Conservation (phyloP, 92 coral and sea anemone genomes). For the Umimayanthus chanpuru region DNA sequence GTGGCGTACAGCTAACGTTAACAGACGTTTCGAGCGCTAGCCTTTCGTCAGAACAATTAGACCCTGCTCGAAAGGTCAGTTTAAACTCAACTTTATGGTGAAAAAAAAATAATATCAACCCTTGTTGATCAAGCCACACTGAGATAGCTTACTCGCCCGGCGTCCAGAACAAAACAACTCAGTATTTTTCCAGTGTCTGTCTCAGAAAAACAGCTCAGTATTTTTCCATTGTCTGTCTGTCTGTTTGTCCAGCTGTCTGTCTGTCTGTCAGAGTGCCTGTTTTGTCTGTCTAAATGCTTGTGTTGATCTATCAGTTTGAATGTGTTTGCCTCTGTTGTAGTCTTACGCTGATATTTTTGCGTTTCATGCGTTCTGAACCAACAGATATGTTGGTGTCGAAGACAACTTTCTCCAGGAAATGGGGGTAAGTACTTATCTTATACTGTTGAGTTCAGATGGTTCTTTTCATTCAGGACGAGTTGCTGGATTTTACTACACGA, state of each 20-base stretch:
- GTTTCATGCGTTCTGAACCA: not conserved
- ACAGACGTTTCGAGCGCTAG: too few species aligned
- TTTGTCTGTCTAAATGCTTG: not conserved
- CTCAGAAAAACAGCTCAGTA: too few species aligned
- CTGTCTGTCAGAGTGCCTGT: slow-evolving; percentile 1
- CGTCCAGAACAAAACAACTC: too few species aligned
- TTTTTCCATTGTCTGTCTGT: not conserved
- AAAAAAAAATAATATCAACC: too few species aligned
- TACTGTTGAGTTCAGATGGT: not conserved
- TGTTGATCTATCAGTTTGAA: not conserved
- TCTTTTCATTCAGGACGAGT: not conserved
- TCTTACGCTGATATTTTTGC: not conserved
- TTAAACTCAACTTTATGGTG: too few species aligned
- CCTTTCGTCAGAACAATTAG: too few species aligned
- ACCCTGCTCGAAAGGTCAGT: too few species aligned
- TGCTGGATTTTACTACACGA: not conserved
- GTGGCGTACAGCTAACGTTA: too few species aligned
- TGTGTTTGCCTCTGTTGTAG: not conserved
- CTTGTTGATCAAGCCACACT: too few species aligned
- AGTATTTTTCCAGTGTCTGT: not conserved
- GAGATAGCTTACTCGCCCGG: too few species aligned
- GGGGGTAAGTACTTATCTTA: slow-evolving; percentile 42
- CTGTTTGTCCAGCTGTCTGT: not conserved
- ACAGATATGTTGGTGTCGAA: slow-evolving; percentile 72
- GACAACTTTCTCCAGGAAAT: slow-evolving; percentile 73